Evolutionary conservation across 2,888 invertebrate genomes (phyloP), one percentile per base, ranked within the genome.

Genomic region (Lasioglossum lativentre): DNA sequence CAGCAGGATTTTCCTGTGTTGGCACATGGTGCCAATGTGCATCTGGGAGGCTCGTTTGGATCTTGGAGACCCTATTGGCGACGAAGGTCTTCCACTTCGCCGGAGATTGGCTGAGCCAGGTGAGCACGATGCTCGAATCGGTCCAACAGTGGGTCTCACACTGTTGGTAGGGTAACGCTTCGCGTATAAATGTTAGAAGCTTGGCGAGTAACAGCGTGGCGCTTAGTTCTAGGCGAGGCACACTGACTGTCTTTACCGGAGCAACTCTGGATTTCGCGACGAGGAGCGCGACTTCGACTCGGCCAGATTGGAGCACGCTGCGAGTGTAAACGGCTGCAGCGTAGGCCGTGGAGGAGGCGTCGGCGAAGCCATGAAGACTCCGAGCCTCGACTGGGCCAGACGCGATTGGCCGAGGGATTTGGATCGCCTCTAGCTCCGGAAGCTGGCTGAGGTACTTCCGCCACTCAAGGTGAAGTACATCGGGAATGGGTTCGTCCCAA

Each of bases 201-300:
- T 23, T 16, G 19, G 56, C 42, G 0, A 86, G 79, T 4, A 86
- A 34, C 14, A 71, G n/a, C 1, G 83, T 81, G 19, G 77, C 83
- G 40, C 59, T 81, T 34, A 87, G 66, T 76, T 87, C 83, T 16
- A 87, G 78, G 3, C 83, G 78, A 27, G 86, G 87, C 8, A 87
- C 27, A 16, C 40, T 70, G 42, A 70, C 10, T 0, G 40, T 70
- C n/a, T 70, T 70, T 4, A 70, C 40, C 2, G 71, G 71, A 2
- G 70, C 40, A 23, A 40, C 70, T n/a, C 71, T 27, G 1, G 56
- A 56, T 27, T 16, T 14, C 10, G 42, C 45, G 6, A 19, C 6
- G 42, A 71, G 2, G 42, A 71, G 23, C 1, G 19, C 6, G 1
- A 56, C 56, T 6, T 6, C 19, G n/a, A 56, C 23, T 2, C 2